Conservation (phyloP, 2,888 invertebrate genomes). For the Sminthurinus aureus region DNA sequence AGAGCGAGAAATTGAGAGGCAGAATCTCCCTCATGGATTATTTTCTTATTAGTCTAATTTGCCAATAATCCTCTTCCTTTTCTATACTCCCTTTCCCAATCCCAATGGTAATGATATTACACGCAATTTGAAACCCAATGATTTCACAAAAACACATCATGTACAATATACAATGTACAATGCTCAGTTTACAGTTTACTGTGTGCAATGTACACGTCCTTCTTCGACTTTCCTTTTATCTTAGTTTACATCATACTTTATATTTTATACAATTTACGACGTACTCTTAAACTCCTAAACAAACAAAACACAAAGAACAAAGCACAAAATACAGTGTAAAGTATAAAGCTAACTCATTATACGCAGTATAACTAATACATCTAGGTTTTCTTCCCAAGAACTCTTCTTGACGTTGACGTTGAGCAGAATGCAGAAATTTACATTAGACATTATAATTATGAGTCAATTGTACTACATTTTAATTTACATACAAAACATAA, state of each 20-base stretch:
- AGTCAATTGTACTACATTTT: too few relatives aligned
- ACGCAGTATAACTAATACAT: too few relatives aligned
- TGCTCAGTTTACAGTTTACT: not conserved
- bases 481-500: too few relatives aligned
- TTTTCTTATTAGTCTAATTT: constrained; percentile 36
- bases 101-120: not conserved
- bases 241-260: not conserved
- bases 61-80: constrained; percentile 22
- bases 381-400: too few relatives aligned
- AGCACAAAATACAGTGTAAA: not conserved
- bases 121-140: constrained; percentile 18
- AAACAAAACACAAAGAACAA: not conserved
- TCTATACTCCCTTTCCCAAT: constrained; percentile 12
- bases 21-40: constrained; percentile 30
- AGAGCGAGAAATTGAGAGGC: not conserved
- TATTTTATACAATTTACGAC: not conserved
- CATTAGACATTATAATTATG: too few relatives aligned
- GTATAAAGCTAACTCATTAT: too few relatives aligned
- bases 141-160: constrained; percentile 25
- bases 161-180: not conserved
- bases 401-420: too few relatives aligned
- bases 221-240: not conserved
- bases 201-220: not conserved
- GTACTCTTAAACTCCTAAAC: not conserved
- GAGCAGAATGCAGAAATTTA: too few relatives aligned